phyloP scores from a whole-genome alignment of 2,888 invertebrate species.

The Kryphioiulus occultus region DNA sequence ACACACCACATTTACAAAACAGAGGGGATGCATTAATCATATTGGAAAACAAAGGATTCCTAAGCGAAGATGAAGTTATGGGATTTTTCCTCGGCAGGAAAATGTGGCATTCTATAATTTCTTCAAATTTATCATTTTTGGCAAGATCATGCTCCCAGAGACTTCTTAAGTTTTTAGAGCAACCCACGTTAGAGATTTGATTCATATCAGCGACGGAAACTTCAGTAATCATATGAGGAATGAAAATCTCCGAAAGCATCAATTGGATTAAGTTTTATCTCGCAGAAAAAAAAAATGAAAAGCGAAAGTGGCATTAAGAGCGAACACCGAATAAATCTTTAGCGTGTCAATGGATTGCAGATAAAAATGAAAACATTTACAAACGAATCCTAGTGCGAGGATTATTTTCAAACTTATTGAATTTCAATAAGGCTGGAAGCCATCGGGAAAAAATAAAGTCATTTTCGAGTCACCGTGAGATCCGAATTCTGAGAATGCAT shows the following conservation, averaged over 20 bases:
- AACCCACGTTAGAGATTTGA: slow-evolving; percentile 12
- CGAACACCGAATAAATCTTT: neutral
- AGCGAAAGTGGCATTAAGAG: neutral
- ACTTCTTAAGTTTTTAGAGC: neutral
- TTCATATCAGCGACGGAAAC: neutral
- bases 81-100: neutral
- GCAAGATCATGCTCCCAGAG: slow-evolving; percentile 17
- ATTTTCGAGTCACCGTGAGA: too few species aligned
- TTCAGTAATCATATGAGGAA: neutral
- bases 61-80: neutral
- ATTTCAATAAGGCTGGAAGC: neutral
- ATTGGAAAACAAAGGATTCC: neutral
- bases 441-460: neutral
- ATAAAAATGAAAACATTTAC: neutral
- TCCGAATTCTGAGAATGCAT: too few species aligned
- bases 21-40: slow-evolving; percentile 19
- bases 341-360: neutral
- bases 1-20: slow-evolving; percentile 27
- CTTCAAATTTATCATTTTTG: slow-evolving; percentile 33
- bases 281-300: neutral
- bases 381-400: neutral
- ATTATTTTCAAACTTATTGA: neutral
- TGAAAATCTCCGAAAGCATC: neutral
- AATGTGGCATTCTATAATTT: slow-evolving; percentile 32
- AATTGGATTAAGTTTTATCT: slow-evolving; percentile 16